Conservation (phyloP, 2,888 invertebrate species). For the Leptinotarsa rubiginosa region DNA sequence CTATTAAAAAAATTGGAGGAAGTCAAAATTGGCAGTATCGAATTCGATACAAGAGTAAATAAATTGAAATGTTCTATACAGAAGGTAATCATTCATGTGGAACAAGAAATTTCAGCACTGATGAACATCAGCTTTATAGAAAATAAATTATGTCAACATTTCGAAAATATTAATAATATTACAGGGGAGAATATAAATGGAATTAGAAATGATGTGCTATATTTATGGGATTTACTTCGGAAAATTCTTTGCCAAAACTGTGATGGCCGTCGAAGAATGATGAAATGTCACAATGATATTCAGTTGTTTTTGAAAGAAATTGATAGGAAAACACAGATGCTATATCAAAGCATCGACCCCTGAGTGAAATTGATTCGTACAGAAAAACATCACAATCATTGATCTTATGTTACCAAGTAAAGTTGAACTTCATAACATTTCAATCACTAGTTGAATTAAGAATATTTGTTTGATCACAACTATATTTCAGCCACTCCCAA, state of each 20-base stretch:
- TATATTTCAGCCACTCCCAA: too few species aligned
- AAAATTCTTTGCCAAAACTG: neutral
- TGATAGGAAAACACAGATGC: neutral
- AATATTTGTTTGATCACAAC: too few species aligned
- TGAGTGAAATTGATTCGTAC: too few species aligned
- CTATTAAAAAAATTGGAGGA: neutral
- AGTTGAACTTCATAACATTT: too few species aligned
- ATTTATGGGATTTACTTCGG: neutral
- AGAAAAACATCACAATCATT: too few species aligned
- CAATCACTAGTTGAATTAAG: too few species aligned
- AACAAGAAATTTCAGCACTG: neutral
- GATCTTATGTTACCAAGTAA: too few species aligned
- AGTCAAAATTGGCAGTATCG: neutral
- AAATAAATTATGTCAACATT: neutral
- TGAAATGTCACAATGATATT: neutral
- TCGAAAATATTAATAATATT: neutral
- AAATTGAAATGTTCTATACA: too few species aligned
- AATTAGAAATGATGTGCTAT: neutral
- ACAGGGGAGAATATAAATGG: neutral
- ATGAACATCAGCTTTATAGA: neutral
- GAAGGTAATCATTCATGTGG: neutral
- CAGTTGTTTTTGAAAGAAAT: neutral
- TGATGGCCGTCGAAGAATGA: neutral
- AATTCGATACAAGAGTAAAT: too few species aligned
- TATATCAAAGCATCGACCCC: too few species aligned